Evolutionary conservation across 2,888 invertebrate genomes (phyloP), one percentile per base, ranked within the genome.

Genomic region (Ophonus ardosiacus): DNA sequence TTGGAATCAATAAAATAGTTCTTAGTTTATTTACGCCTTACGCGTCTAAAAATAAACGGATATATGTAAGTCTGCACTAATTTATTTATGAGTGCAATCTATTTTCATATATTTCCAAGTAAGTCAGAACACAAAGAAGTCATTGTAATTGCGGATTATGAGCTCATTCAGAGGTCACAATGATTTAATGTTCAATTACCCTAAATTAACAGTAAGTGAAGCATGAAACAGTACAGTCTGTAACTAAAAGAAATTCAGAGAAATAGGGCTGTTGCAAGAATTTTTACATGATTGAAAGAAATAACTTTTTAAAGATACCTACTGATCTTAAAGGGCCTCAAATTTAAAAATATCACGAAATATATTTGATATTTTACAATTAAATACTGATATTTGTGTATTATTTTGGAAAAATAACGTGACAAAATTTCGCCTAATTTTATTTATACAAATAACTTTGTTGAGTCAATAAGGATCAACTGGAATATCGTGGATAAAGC

Each of bases 91-190:
- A 38, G n/a, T 13, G 13, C 43, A 51, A 10, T 15, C 38, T 38
- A 68, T 68, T 68, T 51, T 51, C 43, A 51, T 68, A 68, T 68
- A 68, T 68, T 38, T 68, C 31, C 68, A 31, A 38, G 68, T 68
- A 68, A 68, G 38, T 38, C 7, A 68, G 68, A 68, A 68, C 68
- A 68, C 68, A 68, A 68, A 68, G 68, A 31, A 68, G 68, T 63
- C 68, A 38, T 63, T 68, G 68, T 31, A 31, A 68, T 68, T 68
- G 68, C 31, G 68, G 68, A 68, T 68, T 68, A 68, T 68, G 68
- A 68, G 68, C 68, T 68, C 68, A 68, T 68, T 68, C 68, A 68
- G 68, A 68, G 68, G 68, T 68, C 68, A 68, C 38, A 68, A 68
- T 68, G 68, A 68, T 68, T 68, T 68, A 68, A 68, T 68, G 68